These are phyloP conservation scores for Ditylenchus weischeri DNA, from an alignment of 2,888 invertebrate genomes.

Conservation along the genomic window DNA sequence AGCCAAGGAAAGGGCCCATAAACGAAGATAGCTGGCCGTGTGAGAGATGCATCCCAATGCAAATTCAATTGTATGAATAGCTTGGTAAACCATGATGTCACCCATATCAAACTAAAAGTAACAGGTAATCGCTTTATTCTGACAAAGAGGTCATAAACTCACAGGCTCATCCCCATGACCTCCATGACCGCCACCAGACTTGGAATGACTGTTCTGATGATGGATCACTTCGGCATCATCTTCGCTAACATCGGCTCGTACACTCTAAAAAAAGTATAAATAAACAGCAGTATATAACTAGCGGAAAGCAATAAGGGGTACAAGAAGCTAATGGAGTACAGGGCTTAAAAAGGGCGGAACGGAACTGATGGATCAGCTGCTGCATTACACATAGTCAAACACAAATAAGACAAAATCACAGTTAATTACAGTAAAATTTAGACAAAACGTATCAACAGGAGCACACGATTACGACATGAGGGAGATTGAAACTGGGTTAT, in stretches of 20 bases:
- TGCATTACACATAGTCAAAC: no score
- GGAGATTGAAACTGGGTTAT: no score
- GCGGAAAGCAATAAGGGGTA: background rate
- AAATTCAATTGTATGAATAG: constrained; percentile 59
- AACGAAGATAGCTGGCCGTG: constrained; percentile 58
- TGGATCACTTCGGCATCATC: constrained; percentile 57
- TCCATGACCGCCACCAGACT: constrained; percentile 30
- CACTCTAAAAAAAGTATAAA: constrained; percentile 43
- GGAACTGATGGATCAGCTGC: no score
- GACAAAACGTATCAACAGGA: no score
- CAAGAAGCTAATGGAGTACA: no score
- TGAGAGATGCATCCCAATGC: constrained; percentile 59
- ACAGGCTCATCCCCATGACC: constrained; percentile 51
- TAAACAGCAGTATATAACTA: background rate
- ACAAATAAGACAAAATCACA: no score
- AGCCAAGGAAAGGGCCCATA: constrained; percentile 59
- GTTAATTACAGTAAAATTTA: no score
- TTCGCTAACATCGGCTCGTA: constrained; percentile 55
- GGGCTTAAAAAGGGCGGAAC: no score
- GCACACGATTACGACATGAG: no score
- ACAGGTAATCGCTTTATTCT: background rate
- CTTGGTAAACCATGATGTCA: constrained; percentile 58
- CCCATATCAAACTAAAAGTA: constrained; percentile 49
- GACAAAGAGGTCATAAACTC: background rate
- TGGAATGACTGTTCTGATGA: constrained; percentile 27